These are phyloP conservation scores for Drosophila prostipennis DNA, from an alignment of 2,888 invertebrate species.

Conservation along the genomic window DNA sequence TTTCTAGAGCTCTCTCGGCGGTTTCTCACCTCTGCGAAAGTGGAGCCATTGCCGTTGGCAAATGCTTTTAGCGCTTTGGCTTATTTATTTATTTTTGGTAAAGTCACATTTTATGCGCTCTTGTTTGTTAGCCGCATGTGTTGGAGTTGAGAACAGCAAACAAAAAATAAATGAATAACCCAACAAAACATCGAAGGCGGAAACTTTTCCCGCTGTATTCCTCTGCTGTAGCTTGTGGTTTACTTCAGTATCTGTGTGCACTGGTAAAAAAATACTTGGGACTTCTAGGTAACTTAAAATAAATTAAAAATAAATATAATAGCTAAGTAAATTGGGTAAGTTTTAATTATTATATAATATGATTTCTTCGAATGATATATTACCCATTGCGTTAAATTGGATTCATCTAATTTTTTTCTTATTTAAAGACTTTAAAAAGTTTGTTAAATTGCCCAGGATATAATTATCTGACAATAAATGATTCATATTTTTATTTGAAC, in stretches of 20 bases:
- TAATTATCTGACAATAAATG: too few relatives aligned
- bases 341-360: too few relatives aligned
- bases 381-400: too few relatives aligned
- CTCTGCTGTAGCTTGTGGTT: constrained; percentile 30
- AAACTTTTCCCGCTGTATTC: constrained; percentile 32
- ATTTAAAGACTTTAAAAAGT: too few relatives aligned
- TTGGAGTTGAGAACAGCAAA: constrained; percentile 20
- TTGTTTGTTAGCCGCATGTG: constrained; percentile 31
- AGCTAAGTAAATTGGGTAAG: neutral
- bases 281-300: too few relatives aligned
- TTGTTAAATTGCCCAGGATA: too few relatives aligned
- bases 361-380: too few relatives aligned
- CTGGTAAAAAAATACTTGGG: constrained; percentile 26
- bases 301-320: too few relatives aligned
- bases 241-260: constrained; percentile 19
- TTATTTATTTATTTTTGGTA: constrained; percentile 52
- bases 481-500: too few relatives aligned
- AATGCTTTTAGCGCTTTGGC: constrained; percentile 45
- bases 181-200: constrained; percentile 37
- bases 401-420: too few relatives aligned
- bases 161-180: constrained; percentile 8
- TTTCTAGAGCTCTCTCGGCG: constrained; percentile 40
- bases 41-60: constrained; percentile 22
- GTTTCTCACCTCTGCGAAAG: constrained; percentile 34
- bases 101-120: constrained; percentile 47